Conservation (phyloP, 2,113 vertebrate species). For the Perccottus glenii region DNA sequence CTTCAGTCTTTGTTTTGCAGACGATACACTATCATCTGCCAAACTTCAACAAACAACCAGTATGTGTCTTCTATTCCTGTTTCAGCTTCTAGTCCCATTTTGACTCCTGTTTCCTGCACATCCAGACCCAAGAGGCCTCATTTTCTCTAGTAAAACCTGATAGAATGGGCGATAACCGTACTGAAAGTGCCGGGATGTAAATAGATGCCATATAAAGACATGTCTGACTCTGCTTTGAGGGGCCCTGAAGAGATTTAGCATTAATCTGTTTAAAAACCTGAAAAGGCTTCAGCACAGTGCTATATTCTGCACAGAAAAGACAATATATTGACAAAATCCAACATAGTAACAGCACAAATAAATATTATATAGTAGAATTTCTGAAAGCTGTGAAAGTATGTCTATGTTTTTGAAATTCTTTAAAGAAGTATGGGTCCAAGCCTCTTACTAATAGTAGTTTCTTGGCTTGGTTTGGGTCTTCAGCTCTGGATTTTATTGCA, state of each 20-base stretch:
- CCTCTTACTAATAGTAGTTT: slow-evolving; percentile 10
- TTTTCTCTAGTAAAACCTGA: neutral
- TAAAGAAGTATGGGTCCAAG: neutral
- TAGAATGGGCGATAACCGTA: neutral
- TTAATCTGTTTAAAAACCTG: neutral
- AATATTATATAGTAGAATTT: no score
- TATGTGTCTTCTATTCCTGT: neutral
- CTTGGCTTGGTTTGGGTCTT: slow-evolving; percentile 15
- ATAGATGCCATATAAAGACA: slow-evolving; percentile 15
- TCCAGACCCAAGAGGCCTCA: neutral
- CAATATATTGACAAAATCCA: neutral
- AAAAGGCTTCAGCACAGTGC: neutral
- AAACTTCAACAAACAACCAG: neutral
- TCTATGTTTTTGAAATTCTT: neutral
- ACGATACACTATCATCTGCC: no score
- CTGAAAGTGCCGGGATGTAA: neutral
- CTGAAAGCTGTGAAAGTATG: neutral
- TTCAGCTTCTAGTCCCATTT: neutral
- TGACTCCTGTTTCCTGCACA: slow-evolving; percentile 10
- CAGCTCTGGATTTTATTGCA: slow-evolving; percentile 14
- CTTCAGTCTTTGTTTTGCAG: no score
- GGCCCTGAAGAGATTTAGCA: neutral
- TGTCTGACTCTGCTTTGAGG: neutral
- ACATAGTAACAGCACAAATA: neutral
- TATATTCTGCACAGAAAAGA: neutral